phyloP scores from a whole-genome alignment of 1,140 invertebrate genomes.

The Atta colombica region DNA sequence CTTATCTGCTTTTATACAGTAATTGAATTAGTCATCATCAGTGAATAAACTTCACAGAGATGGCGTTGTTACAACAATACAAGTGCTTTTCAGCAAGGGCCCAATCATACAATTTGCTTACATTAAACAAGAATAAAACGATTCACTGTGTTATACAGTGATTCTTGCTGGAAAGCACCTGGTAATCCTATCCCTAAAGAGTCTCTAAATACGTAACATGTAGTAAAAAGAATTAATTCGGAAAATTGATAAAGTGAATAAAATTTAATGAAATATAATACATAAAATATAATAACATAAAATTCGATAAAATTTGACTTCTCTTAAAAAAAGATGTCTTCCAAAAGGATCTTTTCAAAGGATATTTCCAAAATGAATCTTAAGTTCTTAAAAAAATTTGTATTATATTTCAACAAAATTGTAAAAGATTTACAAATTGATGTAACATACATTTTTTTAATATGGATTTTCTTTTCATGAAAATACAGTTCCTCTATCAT shows the following conservation, averaged over 20 bases:
- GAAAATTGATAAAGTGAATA: background rate
- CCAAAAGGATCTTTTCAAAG: background rate
- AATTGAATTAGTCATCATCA: background rate
- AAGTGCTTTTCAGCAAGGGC: no score
- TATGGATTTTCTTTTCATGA: background rate
- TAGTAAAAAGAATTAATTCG: background rate
- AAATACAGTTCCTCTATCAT: background rate
- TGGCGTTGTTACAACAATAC: background rate
- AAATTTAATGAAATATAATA: background rate
- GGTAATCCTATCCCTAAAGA: no score
- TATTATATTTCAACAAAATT: background rate
- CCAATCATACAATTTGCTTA: no score
- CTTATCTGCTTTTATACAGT: background rate
- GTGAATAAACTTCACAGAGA: background rate
- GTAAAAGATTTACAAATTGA: background rate
- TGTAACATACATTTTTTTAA: background rate
- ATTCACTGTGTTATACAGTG: no score
- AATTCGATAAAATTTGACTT: background rate
- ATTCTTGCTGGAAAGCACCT: no score
- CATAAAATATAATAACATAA: no score
- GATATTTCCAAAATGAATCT: background rate
- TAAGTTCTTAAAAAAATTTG: background rate
- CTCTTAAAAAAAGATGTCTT: background rate
- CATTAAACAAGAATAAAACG: no score
- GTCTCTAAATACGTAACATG: no score